phyloP scores from a whole-genome alignment of 2,113 vertebrate species.

The Fulica atra region DNA sequence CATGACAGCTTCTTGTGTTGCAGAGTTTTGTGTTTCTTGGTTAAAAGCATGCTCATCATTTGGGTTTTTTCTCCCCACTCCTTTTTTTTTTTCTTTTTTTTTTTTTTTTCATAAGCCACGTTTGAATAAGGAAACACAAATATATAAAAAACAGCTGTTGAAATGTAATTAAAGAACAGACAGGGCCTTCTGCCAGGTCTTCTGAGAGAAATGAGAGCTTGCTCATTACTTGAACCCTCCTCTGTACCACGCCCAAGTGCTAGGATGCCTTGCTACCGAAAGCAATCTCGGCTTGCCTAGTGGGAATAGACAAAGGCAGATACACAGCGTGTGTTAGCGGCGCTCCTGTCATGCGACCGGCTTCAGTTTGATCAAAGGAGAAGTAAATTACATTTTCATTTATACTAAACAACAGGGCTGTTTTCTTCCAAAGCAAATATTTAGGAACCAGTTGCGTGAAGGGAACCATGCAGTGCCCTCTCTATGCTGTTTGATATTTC shows the following conservation, averaged over 20 bases:
- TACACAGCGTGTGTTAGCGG: neutral
- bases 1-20: constrained; percentile 9
- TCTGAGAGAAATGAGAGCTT: constrained; percentile 61
- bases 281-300: constrained; percentile 7
- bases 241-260: neutral
- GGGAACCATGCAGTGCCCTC: neutral
- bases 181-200: constrained; percentile 57
- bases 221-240: constrained; percentile 21
- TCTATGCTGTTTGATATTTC: neutral
- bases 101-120: constrained; percentile 4
- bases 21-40: constrained; percentile 39
- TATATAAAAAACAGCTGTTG: constrained; percentile 72
- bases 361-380: constrained; percentile 4
- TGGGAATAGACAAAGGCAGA: constrained; percentile 34
- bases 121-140: constrained; percentile 68
- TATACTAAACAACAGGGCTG: neutral
- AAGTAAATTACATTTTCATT: constrained; percentile 13
- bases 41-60: constrained; percentile 42
- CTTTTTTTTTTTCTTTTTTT: neutral
- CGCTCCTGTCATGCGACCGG: neutral
- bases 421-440: constrained; percentile 38
- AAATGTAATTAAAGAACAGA: constrained; percentile 73
- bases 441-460: neutral
- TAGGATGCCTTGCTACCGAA: constrained; percentile 11
- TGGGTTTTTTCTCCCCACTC: neutral